phyloP scores from a whole-genome alignment of 2,113 vertebrate genomes.

The Lagenorhynchus albirostris region DNA sequence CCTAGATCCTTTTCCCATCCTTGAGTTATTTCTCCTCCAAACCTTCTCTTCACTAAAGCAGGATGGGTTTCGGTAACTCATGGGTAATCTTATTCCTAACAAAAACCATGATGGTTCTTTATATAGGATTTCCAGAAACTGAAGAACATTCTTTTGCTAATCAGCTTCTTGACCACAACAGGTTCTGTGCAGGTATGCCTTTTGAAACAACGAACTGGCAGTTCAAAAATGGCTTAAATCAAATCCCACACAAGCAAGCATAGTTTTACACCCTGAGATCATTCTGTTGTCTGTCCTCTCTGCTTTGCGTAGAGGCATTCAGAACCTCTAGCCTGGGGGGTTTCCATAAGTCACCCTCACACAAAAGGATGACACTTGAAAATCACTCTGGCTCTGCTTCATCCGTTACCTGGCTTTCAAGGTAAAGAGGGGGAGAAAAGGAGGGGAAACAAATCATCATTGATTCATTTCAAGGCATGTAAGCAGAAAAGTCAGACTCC shows the following conservation, averaged over 20 bases:
- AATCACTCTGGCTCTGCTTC: not conserved
- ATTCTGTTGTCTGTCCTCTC: constrained; percentile 36
- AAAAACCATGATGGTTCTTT: constrained; percentile 65
- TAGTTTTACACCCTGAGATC: constrained; percentile 42
- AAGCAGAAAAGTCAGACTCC: not conserved
- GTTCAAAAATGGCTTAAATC: constrained; percentile 59
- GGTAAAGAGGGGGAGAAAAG: not conserved
- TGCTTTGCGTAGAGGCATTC: not conserved
- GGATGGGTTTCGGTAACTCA: constrained; percentile 56
- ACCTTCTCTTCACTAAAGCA: not conserved
- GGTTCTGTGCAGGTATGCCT: constrained; percentile 76
- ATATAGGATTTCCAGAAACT: constrained; percentile 72
- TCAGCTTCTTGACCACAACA: constrained; percentile 75
- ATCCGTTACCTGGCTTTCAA: not conserved
- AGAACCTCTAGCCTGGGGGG: not conserved
- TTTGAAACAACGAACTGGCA: constrained; percentile 72
- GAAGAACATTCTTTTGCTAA: constrained; percentile 76
- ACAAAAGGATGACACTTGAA: not conserved
- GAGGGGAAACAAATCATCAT: not conserved
- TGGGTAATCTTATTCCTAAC: constrained; percentile 60
- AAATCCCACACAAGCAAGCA: constrained; percentile 60
- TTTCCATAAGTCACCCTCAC: not conserved
- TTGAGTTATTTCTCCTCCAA: not conserved
- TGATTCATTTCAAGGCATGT: not conserved
- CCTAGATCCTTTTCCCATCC: not conserved